Base-by-base conservation (phyloP, 1,140 invertebrate genomes). In the Oreohelix idahoensis region DNA sequence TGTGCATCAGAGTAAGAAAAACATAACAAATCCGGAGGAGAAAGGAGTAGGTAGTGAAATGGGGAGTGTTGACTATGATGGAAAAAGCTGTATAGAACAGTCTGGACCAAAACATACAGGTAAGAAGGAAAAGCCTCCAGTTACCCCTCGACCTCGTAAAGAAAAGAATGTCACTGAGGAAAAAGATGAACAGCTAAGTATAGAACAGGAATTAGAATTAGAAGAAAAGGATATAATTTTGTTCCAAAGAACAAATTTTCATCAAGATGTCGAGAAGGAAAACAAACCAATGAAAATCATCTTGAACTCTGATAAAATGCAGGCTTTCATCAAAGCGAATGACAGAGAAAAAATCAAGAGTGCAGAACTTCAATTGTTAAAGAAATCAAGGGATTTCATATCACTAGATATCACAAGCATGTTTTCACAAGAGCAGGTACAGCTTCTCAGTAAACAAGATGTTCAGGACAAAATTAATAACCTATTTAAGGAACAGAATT, bases 281-380 rank as follows among this genome's bases (percentile, higher is more conserved):
- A 73, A 73, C 39, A 42, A 42, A 42, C 42, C 71, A 42, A 11
- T 73, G 23, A 39, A 73, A 73, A 32, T 73, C 13, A 73, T 73
- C 23, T 73, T 73, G 20, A 32, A 73, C 42, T 11, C 2, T 39
- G 38, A 73, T 15, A 73, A 42, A 17, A n/a, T 15, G 23, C 0
- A 5, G 39, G 71, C 42, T 73, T 42, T 39, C 29, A 73, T 73
- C 29, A 73, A 73, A 42, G 35, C 2, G 13, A 42, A 39, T 42
- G 38, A 39, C n/a, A 73, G 39, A 23, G 13, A 29, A 1, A 29
- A 42, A 11, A 42, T 42, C 11, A 17, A 42, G 5, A 1, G 10
- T 73, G 71, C 71, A 4, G 17, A 39, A n/a, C 5, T 42, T 42
- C 5, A 73, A 26, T 11, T 73, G n/a, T 45, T 73, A 73, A 39